Evolutionary conservation across 92 coral and sea anemone species (phyloP), one percentile per base, ranked within the genome.

Genomic region (Phenganax marumi): DNA sequence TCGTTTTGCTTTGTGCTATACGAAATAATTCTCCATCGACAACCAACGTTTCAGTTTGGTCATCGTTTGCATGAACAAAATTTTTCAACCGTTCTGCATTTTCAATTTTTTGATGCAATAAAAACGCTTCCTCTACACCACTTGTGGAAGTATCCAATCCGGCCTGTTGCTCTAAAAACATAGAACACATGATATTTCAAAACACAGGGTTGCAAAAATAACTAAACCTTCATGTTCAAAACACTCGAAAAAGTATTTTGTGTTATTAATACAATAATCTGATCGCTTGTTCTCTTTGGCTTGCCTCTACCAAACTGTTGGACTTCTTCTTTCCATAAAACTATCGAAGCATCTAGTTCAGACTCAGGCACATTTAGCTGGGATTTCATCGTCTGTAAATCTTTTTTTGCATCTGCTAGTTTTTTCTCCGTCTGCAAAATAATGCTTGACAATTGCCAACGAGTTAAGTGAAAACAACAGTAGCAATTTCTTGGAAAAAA

Each of bases 1-100:
- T 48, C 8, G 49, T 75, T 52, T 75, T 75, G 24, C 49, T 52
- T 50, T 75, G 49, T 12, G 54, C 80, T 8, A 49, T 51, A 23
- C 61, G 10, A 24, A 50, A 63, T 3, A 74, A 25, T 50, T 74
- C 79, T 18, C 52, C 65, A 24, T 11, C 39, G n/a, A 65, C 80
- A 75, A 75, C 39, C 19, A 75, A 22, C 48, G 52, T 65, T 43
- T 65, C 65, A 17, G 80, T 75, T 54, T 75, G 80, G 52, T 55
- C 47, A 54, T 52, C 80, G 9, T 65, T 49, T 24, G 65, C 80
- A 2, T 75, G 50, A 22, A 75, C 60, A 51, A 75, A 75, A 24
- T 65, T 18, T 75, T 75, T 33, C 66, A 75, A 33, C 12, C 52
- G 39, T 18, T 33, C 54, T 19, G 80, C 80, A 19, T 75, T 65